Evolutionary conservation across 2,797 vertebrate species (phyloP).

Genomic region (Limnodromus scolopaceus): DNA sequence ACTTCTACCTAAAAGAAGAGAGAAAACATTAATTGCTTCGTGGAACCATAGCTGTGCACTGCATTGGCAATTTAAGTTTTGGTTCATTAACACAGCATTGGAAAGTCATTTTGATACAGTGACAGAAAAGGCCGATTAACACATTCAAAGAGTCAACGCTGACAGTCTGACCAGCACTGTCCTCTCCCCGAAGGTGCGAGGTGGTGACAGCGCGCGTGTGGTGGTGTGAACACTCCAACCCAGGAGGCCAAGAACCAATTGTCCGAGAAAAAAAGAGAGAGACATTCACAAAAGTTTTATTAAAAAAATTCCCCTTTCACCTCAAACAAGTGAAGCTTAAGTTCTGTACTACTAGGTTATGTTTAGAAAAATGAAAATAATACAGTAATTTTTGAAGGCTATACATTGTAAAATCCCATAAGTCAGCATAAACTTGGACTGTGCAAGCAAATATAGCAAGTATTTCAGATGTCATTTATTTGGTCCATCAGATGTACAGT

Average conservation of each 20-base stretch:
- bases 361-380: conserved; percentile 61
- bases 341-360: conserved; percentile 54
- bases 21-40: not conserved
- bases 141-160: not conserved
- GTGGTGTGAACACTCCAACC: not conserved
- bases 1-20: not conserved
- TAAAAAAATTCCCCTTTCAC: conserved; percentile 72
- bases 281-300: conserved; percentile 69
- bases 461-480: conserved; percentile 81
- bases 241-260: conserved; percentile 43
- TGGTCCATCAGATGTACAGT: conserved; percentile 83
- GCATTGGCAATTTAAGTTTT: not conserved
- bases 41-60: not conserved
- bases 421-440: conserved; percentile 55
- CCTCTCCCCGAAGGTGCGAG: not conserved
- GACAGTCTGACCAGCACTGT: not conserved
- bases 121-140: not conserved
- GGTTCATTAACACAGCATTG: not conserved
- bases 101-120: not conserved
- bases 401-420: conserved; percentile 45
- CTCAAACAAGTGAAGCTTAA: conserved; percentile 68
- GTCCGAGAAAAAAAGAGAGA: conserved; percentile 5
- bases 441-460: conserved; percentile 73
- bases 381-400: conserved; percentile 55
- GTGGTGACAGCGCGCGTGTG: not conserved